Conservation (phyloP, 2,888 invertebrate genomes). For the Tenthredo scrophulariae region DNA sequence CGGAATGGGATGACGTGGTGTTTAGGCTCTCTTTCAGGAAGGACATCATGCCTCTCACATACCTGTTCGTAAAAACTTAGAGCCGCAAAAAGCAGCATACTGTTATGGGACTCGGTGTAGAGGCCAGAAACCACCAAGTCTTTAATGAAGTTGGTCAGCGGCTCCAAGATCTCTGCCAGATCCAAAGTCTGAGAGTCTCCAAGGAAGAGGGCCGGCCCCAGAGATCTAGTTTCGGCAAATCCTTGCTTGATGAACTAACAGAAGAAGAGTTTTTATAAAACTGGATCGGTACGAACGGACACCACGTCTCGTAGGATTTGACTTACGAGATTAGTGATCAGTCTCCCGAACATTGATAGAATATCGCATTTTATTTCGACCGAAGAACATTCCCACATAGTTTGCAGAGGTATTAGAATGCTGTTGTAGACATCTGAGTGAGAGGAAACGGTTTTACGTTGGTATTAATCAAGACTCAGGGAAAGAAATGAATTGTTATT, state of each 20-base stretch:
- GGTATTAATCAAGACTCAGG: not conserved
- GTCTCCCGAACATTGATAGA: conserved; percentile 64
- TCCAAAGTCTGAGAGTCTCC: conserved; percentile 64
- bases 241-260: conserved; percentile 66
- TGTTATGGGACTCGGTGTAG: conserved; percentile 65
- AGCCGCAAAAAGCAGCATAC: conserved; percentile 66
- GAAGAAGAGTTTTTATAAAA: conserved; percentile 11
- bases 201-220: conserved; percentile 68
- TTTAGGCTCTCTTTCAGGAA: not conserved
- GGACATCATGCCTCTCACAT: not conserved
- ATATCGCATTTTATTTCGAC: conserved; percentile 70
- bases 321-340: conserved; percentile 71
- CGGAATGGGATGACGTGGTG: not conserved
- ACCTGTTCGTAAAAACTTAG: conserved; percentile 72
- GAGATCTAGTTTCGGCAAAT: conserved; percentile 59
- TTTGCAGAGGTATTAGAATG: conserved; percentile 67
- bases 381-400: conserved; percentile 70
- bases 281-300: not conserved
- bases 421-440: conserved; percentile 69
- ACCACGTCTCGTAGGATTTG: not conserved
- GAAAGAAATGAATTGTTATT: not conserved
- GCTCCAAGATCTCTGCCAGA: conserved; percentile 62
- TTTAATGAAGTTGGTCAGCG: conserved; percentile 62
- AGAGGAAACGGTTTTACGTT: not conserved
- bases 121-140: conserved; percentile 69